Base-by-base conservation (phyloP, 2,113 vertebrate species). In the Hipposideros armiger region DNA sequence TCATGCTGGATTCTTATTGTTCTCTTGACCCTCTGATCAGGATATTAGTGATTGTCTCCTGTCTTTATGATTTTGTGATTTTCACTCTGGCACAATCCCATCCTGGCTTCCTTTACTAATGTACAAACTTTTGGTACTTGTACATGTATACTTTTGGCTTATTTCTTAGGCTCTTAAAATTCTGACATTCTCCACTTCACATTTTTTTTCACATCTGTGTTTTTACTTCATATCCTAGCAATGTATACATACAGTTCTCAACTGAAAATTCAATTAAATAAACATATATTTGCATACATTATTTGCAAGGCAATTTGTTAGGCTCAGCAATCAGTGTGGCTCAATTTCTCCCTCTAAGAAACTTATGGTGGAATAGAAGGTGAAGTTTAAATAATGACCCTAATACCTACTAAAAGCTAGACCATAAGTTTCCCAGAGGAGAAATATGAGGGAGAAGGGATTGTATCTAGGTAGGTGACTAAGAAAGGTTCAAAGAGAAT, bases 361-460 rank as follows among this genome's bases (percentile, higher is more conserved):
- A 86, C 42, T 88, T 91, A 66, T 7, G 9, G 9, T 95, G 96
- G 76, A 80, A 3, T 91, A 67, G 36, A 91, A n/a, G 47, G 28
- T 83, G 47, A 92, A n/a, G 40, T 72, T 67, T 89, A 96, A 95
- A 90, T 77, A 96, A 82, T 70, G 22, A 91, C 22, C 11, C 36
- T 36, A 90, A 16, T 74, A 30, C 32, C 13, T 76, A 52, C 52
- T 91, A 69, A 92, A 56, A 95, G 54, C 15, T 80, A 45, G 14
- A 36, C 7, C 45, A 64, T 17, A 77, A 70, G 1, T 56, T 90
- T 85, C 86, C 50, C 42, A 91, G 50, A 72, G 47, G n/a, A 90
- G 76, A 97, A 82, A 60, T 86, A 91, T 76, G 72, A 87, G n/a
- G 42, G 85, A 82, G n/a, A 95, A 81, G 30, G 84, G 17, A 67